phyloP scores from a whole-genome alignment of 2,797 vertebrate species.

The Rhodeus uyekii region DNA sequence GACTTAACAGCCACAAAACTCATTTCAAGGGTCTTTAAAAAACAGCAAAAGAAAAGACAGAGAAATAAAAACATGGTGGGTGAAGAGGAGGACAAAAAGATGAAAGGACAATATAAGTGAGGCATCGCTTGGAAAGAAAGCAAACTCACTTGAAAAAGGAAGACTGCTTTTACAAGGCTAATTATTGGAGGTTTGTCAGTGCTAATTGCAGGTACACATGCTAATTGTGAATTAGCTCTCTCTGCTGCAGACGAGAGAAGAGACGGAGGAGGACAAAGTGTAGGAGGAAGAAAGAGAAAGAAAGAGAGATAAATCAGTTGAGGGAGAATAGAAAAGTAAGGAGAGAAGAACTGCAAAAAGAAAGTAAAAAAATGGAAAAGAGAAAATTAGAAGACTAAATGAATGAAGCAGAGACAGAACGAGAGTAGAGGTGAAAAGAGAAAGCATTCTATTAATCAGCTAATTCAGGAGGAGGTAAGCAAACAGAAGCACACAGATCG shows the following conservation, averaged over 20 bases:
- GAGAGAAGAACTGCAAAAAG: conserved; percentile 15
- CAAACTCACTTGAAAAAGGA: conserved; percentile 37
- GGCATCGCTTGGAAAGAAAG: conserved; percentile 57
- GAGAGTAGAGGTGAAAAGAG: background rate
- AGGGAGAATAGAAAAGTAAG: conserved; percentile 22
- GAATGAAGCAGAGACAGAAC: conserved; percentile 9
- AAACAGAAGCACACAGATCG: conserved; percentile 54
- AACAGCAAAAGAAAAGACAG: background rate
- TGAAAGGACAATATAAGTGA: conserved; percentile 34
- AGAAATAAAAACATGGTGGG: conserved; percentile 16
- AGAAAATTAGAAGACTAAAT: conserved; percentile 27
- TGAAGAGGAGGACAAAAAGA: conserved; percentile 49
- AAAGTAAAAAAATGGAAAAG: background rate
- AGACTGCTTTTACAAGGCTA: conserved; percentile 71
- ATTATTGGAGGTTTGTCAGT: conserved; percentile 79
- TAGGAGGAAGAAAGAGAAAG: conserved; percentile 64
- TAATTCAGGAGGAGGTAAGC: conserved; percentile 5
- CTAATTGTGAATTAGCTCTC: conserved; percentile 76
- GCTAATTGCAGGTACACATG: conserved; percentile 79
- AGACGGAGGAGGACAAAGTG: conserved; percentile 56
- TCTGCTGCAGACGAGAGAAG: conserved; percentile 63
- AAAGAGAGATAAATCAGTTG: conserved; percentile 42
- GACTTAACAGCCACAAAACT: background rate
- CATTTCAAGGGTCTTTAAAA: background rate
- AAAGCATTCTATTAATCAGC: background rate